Conservation (phyloP, 2,888 invertebrate genomes). For the Ormyrus pomaceus region DNA sequence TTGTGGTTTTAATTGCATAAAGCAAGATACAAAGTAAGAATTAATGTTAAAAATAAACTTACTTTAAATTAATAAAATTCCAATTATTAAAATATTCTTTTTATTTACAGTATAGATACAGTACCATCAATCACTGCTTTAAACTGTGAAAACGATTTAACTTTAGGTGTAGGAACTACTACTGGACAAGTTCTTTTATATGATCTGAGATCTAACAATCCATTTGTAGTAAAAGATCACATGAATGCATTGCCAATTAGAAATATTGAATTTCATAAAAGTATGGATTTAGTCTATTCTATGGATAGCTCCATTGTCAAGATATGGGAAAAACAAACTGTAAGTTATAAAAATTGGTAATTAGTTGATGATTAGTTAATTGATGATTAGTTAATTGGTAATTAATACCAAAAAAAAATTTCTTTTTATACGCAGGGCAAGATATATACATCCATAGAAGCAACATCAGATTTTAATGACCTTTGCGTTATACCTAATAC, state of each 20-base stretch:
- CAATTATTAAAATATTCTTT: conserved; percentile 62
- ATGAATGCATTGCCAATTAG: conserved; percentile 95
- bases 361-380: not conserved
- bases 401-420: not conserved
- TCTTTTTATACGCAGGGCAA: conserved; percentile 83
- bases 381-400: too few relatives aligned
- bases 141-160: conserved; percentile 85
- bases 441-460: conserved; percentile 95
- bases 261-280: conserved; percentile 88
- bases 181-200: conserved; percentile 96
- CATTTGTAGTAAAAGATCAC: conserved; percentile 94
- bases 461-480: conserved; percentile 89
- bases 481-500: conserved; percentile 93
- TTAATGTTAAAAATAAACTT: conserved; percentile 5
- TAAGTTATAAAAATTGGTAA: conserved; percentile 71
- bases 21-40: conserved; percentile 78
- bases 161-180: conserved; percentile 93
- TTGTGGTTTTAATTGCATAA: conserved; percentile 83
- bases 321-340: conserved; percentile 92
- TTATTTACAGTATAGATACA: conserved; percentile 77
- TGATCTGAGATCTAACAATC: conserved; percentile 94
- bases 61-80: not conserved
- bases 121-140: conserved; percentile 88
- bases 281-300: conserved; percentile 89
- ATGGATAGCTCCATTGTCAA: conserved; percentile 93